Conservation (phyloP, 2,888 invertebrate genomes). For the Tricholauxania praeusta region DNA sequence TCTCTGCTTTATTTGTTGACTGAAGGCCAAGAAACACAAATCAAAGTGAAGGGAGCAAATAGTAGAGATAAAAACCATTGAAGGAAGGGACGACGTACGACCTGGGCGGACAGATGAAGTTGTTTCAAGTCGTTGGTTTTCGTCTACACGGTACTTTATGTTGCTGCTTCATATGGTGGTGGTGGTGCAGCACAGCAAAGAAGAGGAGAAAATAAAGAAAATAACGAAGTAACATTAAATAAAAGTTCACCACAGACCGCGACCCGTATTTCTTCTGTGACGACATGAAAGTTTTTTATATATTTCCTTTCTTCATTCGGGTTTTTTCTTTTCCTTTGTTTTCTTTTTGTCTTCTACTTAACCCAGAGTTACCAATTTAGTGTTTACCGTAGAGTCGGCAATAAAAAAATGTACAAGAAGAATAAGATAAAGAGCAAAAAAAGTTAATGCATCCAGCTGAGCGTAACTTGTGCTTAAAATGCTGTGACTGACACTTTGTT, state of each 20-base stretch:
- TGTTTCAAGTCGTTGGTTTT: conserved; percentile 2
- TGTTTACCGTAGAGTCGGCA: background rate
- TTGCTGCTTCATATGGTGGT: conserved; percentile 8
- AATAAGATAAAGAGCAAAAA: background rate
- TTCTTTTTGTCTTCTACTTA: too few species aligned
- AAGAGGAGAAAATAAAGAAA: too few species aligned
- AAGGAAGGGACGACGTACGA: background rate
- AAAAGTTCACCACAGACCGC: conserved; percentile 23
- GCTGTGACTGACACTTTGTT: conserved; percentile 26
- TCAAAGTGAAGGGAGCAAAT: conserved; percentile 7
- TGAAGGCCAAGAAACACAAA: conserved; percentile 18
- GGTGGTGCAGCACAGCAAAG: too few species aligned
- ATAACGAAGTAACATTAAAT: conserved; percentile 7
- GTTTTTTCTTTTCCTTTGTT: too few species aligned
- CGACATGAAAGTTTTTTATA: conserved; percentile 15
- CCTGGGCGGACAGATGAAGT: conserved; percentile 13
- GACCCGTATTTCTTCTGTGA: conserved; percentile 27
- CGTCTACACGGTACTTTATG: background rate
- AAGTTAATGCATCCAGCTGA: conserved; percentile 18
- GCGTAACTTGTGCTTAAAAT: conserved; percentile 23
- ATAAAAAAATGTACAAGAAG: background rate
- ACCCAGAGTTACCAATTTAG: too few species aligned
- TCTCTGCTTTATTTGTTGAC: background rate
- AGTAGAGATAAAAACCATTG: background rate
- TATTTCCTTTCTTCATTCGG: too few species aligned